Evolutionary conservation across 2,797 vertebrate genomes (phyloP), one percentile per base, ranked within the genome.

Genomic region (Harpagifer antarcticus): DNA sequence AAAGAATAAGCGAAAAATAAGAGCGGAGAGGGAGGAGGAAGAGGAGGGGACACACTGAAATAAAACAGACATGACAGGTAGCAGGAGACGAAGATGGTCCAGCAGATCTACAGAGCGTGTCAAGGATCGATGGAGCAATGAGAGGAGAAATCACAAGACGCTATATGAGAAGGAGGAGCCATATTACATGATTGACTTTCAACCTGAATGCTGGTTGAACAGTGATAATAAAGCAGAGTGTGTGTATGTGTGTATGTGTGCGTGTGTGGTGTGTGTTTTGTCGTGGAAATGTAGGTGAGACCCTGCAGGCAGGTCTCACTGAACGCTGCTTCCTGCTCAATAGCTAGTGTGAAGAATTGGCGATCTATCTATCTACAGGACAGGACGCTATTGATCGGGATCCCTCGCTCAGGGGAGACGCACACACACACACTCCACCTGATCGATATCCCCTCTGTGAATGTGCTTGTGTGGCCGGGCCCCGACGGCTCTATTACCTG

Each of bases 301-400:
- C 58, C 48, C 74, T 40, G 66, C 81, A 81, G 82, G 62, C 63
- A 47, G 79, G 68, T 72, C 78, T 85, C 82, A 77, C 79, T 80
- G 81, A 88, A 45, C 75, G 84, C 85, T 60, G 78, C 77, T 64
- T 83, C 71, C 82, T 87, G 88, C 86, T 94, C 93, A 78, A 92
- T 92, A 89, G 70, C 74, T 44, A 78, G 80, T 63, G 64, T 43
- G 42, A 76, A 78, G 79, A 91, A 93, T 89, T 79, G 89, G 88
- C 73, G 67, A 93, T 94, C 91, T 87, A 93, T 94, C 93, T 89
- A 93, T 94, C 93, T 89, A 81, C 49, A 49, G 63, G 90, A 93
- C 89, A 88, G 86, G 79, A 78, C 82, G 19, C 19, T 58, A 95
- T 95, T 83, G 93, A 95, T 91, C 86, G 75, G 79, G 85, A 88